Evolutionary conservation across 2,797 vertebrate genomes (phyloP).

Genomic region (Mionectes olivaceus): DNA sequence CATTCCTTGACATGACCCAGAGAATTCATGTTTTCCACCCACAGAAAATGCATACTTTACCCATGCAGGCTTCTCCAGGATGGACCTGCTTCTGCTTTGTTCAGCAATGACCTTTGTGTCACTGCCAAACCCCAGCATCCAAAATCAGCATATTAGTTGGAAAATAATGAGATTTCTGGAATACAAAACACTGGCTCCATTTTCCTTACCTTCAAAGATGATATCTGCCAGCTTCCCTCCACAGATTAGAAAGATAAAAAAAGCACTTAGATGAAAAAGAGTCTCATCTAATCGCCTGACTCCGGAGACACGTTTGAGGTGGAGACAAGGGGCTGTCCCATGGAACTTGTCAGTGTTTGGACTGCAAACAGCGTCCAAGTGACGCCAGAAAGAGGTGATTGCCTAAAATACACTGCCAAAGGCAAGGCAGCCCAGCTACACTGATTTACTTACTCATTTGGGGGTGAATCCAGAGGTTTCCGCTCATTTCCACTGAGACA

Average conservation of each 20-base stretch:
- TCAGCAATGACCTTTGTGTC: conserved; percentile 17
- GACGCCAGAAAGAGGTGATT: not conserved
- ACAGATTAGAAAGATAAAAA: conserved; percentile 32
- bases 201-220: conserved; percentile 26
- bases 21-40: not conserved
- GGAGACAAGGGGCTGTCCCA: not conserved
- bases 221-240: not conserved
- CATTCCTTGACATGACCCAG: not conserved
- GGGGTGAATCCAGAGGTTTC: not conserved
- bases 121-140: conserved; percentile 11
- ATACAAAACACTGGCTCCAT: conserved; percentile 15
- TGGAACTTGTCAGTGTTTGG: not conserved
- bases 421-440: not conserved
- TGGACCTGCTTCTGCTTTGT: conserved; percentile 25
- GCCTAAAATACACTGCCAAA: not conserved
- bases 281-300: not conserved
- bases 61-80: not conserved
- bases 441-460: not conserved
- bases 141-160: conserved; percentile 18
- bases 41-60: not conserved
- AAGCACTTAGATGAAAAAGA: conserved; percentile 49
- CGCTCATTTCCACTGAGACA: not conserved
- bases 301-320: not conserved
- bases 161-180: conserved; percentile 59
- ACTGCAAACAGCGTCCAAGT: not conserved